Conservation (phyloP, 2,888 invertebrate species). For the Zhuqinia jingwanae region DNA sequence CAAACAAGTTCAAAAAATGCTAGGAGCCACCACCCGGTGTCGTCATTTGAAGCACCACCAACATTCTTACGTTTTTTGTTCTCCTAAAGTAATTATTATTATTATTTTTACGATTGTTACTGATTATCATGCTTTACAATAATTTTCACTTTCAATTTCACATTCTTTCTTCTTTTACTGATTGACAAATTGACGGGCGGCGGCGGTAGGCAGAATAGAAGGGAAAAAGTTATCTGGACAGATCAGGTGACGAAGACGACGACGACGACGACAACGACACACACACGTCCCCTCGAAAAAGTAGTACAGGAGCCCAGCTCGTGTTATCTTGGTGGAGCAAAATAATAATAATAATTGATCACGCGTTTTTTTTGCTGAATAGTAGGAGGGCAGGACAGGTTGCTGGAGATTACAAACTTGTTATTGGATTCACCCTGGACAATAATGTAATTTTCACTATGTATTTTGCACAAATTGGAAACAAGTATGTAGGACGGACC, state of each 20-base stretch:
- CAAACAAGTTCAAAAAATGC: slow-evolving; percentile 28
- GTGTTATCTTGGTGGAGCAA: neutral
- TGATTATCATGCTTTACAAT: slow-evolving; percentile 31
- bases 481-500: slow-evolving; percentile 18
- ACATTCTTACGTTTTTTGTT: neutral
- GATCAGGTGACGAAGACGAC: neutral
- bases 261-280: neutral
- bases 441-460: slow-evolving; percentile 34
- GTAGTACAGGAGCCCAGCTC: neutral
- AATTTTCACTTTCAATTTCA: neutral
- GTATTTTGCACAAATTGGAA: slow-evolving; percentile 11
- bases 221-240: slow-evolving; percentile 14
- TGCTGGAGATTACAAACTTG: too few species aligned
- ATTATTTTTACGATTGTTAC: neutral
- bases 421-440: neutral
- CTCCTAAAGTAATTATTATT: neutral
- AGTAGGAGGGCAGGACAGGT: slow-evolving; percentile 16
- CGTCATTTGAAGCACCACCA: slow-evolving; percentile 49
- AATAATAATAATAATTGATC: neutral
- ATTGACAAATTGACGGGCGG: neutral
- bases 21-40: slow-evolving; percentile 52
- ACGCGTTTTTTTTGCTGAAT: neutral
- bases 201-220: neutral
- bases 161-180: slow-evolving; percentile 1
- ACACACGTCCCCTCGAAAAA: neutral